phyloP scores from a whole-genome alignment of 2,113 vertebrate species.

The Psilopsiagon aymara region DNA sequence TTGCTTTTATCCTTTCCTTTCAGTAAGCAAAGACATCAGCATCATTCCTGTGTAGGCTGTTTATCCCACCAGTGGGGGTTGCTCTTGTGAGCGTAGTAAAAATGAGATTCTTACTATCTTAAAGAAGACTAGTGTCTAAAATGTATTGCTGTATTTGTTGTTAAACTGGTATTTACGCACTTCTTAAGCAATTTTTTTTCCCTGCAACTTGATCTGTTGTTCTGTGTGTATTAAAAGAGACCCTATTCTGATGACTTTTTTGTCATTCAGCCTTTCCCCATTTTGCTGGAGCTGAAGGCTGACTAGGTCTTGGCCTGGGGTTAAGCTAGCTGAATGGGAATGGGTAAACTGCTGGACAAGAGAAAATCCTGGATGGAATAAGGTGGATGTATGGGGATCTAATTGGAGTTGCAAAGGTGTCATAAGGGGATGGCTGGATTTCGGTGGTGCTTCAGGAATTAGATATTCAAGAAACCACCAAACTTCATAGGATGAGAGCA shows the following conservation, averaged over 20 bases:
- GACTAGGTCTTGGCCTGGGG: neutral
- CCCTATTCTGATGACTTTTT: neutral
- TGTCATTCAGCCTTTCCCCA: neutral
- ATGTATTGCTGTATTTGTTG: neutral
- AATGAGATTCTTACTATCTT: neutral
- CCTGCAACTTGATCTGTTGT: neutral
- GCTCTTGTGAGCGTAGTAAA: neutral
- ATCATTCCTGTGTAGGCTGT: neutral
- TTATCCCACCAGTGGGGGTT: neutral
- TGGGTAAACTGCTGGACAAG: neutral
- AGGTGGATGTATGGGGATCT: neutral
- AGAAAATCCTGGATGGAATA: neutral
- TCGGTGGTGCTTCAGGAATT: fast-evolving
- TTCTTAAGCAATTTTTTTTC: neutral
- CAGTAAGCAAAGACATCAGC: slow-evolving; percentile 1
- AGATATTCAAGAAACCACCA: neutral
- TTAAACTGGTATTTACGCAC: neutral
- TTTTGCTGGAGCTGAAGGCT: neutral
- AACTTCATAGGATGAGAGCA: neutral
- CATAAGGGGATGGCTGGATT: neutral
- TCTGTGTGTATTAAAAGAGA: neutral
- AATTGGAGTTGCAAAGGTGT: fast-evolving
- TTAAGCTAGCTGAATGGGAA: neutral
- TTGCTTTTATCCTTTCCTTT: slow-evolving; percentile 18
- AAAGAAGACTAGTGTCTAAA: neutral